phyloP scores from a whole-genome alignment of 1,140 invertebrate species.

The Cephus cinctus region DNA sequence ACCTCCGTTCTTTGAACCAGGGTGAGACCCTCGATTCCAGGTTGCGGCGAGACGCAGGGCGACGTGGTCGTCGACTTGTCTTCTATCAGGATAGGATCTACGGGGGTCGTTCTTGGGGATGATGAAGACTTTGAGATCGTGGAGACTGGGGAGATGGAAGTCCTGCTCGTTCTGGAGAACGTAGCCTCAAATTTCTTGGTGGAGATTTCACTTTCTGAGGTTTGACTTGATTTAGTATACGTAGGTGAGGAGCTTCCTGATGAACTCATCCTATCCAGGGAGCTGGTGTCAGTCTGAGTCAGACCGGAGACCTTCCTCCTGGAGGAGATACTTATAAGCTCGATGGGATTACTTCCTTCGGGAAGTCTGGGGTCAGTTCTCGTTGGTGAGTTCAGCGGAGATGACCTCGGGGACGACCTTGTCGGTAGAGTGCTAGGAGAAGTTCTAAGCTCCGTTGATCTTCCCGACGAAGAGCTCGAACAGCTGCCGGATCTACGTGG shows the following conservation, averaged over 20 bases:
- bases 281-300: conserved; percentile 40
- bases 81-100: too few relatives aligned
- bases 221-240: neutral
- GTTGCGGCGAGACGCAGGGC: conserved; percentile 47
- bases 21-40: conserved; percentile 56
- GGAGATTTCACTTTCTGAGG: too few relatives aligned
- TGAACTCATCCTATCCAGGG: conserved; percentile 20
- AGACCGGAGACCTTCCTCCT: conserved; percentile 47
- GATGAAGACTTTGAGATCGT: conserved; percentile 40
- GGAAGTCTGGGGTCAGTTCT: conserved; percentile 9
- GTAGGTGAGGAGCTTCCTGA: neutral
- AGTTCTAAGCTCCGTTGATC: conserved; percentile 15
- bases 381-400: conserved; percentile 16
- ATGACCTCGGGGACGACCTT: conserved; percentile 18
- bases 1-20: conserved; percentile 64
- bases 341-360: neutral
- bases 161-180: too few relatives aligned
- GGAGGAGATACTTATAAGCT: neutral
- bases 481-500: conserved; percentile 39
- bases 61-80: conserved; percentile 17
- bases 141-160: conserved; percentile 29
- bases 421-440: conserved; percentile 24
- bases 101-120: conserved; percentile 34
- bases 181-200: too few relatives aligned
- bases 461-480: conserved; percentile 41